These are phyloP conservation scores for Hypselothyrea guttata DNA, from an alignment of 2,888 invertebrate genomes.

Conservation along the genomic window DNA sequence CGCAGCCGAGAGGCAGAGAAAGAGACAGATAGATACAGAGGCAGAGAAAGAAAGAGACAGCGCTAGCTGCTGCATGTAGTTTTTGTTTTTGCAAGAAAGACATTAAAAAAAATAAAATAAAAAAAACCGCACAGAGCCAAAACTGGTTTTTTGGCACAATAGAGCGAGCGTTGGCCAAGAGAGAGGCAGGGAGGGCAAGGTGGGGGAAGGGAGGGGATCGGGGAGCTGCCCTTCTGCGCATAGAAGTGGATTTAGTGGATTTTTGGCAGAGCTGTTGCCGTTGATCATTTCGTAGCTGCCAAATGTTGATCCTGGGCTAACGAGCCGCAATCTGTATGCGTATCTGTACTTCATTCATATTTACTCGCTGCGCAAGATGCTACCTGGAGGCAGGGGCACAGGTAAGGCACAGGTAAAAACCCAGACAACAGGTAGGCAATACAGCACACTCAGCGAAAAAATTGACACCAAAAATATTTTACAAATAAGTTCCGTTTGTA, in stretches of 20 bases:
- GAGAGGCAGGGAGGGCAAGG: background rate
- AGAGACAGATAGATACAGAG: background rate
- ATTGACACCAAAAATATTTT: too few species aligned
- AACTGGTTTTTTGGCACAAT: constrained; percentile 63
- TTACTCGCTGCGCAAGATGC: constrained; percentile 53
- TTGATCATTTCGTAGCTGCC: too few species aligned
- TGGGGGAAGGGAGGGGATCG: background rate
- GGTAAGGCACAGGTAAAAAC: constrained; percentile 44
- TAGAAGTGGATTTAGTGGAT: too few species aligned
- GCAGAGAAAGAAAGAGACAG: background rate
- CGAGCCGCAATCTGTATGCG: constrained; percentile 24
- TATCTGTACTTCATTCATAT: constrained; percentile 76
- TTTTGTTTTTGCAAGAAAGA: constrained; percentile 63
- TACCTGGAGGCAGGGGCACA: constrained; percentile 61
- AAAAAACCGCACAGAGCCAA: constrained; percentile 36
- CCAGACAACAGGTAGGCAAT: constrained; percentile 51
- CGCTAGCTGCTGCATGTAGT: constrained; percentile 63
- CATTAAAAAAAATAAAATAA: constrained; percentile 40
- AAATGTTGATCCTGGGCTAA: too few species aligned
- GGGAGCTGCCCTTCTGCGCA: too few species aligned
- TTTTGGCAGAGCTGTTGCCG: too few species aligned
- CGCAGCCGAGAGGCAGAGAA: constrained; percentile 15
- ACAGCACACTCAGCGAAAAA: too few species aligned
- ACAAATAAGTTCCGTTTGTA: too few species aligned
- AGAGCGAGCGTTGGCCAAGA: background rate